Conservation (phyloP, 1,140 invertebrate species). For the Aradophagus sp. region DNA sequence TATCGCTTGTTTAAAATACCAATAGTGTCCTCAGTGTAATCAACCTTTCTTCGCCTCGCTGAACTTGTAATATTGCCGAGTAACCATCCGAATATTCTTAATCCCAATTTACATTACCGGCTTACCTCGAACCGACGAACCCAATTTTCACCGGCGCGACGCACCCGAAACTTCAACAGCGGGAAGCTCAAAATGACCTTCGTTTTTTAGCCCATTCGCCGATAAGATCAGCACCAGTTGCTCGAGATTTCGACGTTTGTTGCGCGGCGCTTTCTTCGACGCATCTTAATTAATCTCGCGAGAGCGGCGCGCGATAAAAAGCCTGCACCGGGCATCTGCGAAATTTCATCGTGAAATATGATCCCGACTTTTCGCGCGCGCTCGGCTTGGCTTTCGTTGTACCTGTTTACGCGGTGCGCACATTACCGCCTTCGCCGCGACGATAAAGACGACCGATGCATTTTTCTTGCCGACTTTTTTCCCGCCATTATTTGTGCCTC, state of each 20-base stretch:
- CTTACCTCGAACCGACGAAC: no score
- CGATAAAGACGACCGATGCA: constrained; percentile 43
- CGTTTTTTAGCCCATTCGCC: no score
- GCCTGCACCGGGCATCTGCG: constrained; percentile 32
- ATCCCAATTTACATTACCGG: no score
- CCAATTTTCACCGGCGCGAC: no score
- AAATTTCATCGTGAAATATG: constrained; percentile 54
- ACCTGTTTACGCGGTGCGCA: constrained; percentile 45
- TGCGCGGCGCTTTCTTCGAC: constrained; percentile 36
- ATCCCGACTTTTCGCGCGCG: constrained; percentile 46
- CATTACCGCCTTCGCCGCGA: constrained; percentile 31
- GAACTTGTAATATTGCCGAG: no score
- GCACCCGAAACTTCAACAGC: no score
- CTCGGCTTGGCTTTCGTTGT: constrained; percentile 29
- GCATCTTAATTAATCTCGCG: constrained; percentile 48
- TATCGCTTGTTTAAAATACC: no score
- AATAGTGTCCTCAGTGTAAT: no score
- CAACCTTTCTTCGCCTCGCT: no score
- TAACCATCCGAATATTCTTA: no score
- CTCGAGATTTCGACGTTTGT: constrained; percentile 34
- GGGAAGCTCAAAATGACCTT: no score
- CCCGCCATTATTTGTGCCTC: constrained; percentile 35
- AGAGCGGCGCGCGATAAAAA: constrained; percentile 40
- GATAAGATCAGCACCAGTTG: no score
- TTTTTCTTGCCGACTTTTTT: constrained; percentile 54